Conservation (phyloP, 2,113 vertebrate genomes). For the Ancistrus triradiatus region DNA sequence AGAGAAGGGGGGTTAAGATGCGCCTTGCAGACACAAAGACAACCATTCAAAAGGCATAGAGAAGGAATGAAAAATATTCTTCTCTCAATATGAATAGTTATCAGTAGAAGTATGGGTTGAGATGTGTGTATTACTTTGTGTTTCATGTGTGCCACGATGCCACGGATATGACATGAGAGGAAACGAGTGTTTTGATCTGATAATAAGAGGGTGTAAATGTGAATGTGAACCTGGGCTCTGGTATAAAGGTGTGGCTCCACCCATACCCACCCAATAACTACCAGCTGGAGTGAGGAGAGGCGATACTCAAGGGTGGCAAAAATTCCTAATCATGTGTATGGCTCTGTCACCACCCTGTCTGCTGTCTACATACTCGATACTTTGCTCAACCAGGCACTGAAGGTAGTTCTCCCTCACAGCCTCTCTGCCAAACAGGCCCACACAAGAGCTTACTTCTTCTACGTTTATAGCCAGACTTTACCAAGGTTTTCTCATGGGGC, state of each 20-base stretch:
- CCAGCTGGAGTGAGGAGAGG: conserved; percentile 5
- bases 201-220: conserved; percentile 38
- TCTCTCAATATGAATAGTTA: conserved; percentile 67
- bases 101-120: conserved; percentile 45
- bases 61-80: conserved; percentile 78
- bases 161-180: conserved; percentile 20
- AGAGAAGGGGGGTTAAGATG: conserved; percentile 67
- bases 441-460: neutral
- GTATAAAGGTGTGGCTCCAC: conserved; percentile 29
- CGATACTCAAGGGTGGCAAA: conserved; percentile 2
- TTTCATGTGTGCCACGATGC: conserved; percentile 25
- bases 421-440: no score
- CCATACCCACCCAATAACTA: conserved; percentile 25
- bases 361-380: no score
- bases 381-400: neutral
- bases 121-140: conserved; percentile 18
- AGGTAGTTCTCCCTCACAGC: no score
- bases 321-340: neutral
- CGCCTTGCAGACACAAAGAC: conserved; percentile 75
- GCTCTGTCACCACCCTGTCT: neutral
- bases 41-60: conserved; percentile 71
- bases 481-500: conserved; percentile 14
- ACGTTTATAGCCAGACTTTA: conserved; percentile 9
- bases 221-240: conserved; percentile 17
- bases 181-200: conserved; percentile 38